Evolutionary conservation across 2,113 vertebrate genomes (phyloP).

Genomic region (Platysteira castanea): DNA sequence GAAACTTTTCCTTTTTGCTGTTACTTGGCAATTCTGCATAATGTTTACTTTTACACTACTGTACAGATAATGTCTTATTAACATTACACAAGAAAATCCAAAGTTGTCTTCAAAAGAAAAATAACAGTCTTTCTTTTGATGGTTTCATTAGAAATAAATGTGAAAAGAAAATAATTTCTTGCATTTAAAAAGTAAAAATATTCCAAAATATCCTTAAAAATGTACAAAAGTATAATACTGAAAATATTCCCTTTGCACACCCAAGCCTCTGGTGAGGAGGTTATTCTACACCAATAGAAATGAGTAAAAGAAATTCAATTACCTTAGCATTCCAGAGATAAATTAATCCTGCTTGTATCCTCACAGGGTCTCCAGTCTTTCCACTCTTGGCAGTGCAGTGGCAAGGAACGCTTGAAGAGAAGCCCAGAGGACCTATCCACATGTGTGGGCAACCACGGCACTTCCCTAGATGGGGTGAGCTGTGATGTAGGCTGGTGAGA

Average conservation of each 20-base stretch:
- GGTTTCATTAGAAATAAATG: not conserved
- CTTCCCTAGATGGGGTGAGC: not conserved
- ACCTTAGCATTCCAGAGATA: not conserved
- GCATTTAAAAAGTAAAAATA: not conserved
- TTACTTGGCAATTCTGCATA: not conserved
- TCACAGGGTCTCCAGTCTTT: not conserved
- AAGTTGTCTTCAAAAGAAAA: not conserved
- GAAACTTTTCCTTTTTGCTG: not conserved
- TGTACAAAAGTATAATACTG: not conserved
- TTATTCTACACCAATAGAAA: not conserved
- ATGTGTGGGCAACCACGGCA: accelerated
- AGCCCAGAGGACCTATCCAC: not conserved
- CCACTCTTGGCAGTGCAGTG: not conserved
- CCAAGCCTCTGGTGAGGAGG: not conserved
- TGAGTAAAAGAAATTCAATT: not conserved
- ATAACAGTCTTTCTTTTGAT: not conserved
- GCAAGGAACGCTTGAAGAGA: not conserved
- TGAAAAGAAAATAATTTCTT: not conserved
- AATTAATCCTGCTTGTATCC: not conserved
- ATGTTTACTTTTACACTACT: not conserved
- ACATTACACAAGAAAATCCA: not conserved
- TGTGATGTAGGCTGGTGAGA: not conserved
- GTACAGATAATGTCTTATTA: not conserved
- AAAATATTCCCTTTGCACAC: not conserved
- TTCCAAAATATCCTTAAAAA: not conserved